Base-by-base conservation (phyloP, 1,140 invertebrate species). In the Anagrus nilaparvatae region DNA sequence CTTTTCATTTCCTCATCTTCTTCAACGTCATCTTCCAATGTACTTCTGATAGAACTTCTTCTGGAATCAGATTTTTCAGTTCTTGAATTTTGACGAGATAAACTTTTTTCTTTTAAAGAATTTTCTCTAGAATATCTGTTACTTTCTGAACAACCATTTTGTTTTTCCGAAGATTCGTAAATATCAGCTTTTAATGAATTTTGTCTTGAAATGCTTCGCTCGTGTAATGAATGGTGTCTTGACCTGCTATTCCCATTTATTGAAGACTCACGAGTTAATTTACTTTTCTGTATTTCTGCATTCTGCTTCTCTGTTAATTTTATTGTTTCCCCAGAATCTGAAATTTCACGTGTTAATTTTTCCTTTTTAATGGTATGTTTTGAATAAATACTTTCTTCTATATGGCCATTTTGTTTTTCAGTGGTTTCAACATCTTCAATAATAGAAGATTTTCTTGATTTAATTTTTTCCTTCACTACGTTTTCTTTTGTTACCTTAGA, bases 1-100 rank as follows among this genome's bases (percentile, higher is more conserved):
- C 70, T 72, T 57, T 78, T 76, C 45, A 81, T 63, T 24, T 73
- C 69, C 27, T 73, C 70, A 52, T 79, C 76, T 3, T 59, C 66
- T 30, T 73, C 72, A 32, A 72, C 71, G 14, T 71, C 65, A 28
- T 57, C 56, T 8, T 48, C 48, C 34, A 31, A 49, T 40, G 21
- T 24, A 5, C 42, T 43, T 55, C 52, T 61, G 42, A 48, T 50
- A 45, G 46, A 59, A 50, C 47, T 58, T 40, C 48, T 52, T 34
- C 46, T 58, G 40, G 49, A 48, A 33, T 51, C 46, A 1, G 53
- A 12, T 21, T 41, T 49, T 34, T 56, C 46, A 13, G 43, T 33
- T 34, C 19, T 51, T 0, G 46, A 53, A 21, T 27, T 54, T 32
- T 57, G 50, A 24, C 49, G 31, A 4, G 50, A 30, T 27, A 51